Base-by-base conservation (phyloP, 2,888 invertebrate species). In the Homarus gammarus region DNA sequence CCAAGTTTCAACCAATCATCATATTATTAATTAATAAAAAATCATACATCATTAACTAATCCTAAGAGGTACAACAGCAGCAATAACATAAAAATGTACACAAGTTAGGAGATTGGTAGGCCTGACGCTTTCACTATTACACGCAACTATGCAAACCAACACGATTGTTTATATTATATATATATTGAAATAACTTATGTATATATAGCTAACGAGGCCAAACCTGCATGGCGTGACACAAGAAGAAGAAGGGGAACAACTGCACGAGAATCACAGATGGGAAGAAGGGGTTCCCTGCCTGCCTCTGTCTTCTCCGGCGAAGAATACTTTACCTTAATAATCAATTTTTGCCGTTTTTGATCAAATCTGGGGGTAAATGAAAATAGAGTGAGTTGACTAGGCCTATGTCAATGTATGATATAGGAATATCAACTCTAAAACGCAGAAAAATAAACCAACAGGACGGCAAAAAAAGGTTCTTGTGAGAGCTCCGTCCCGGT, bases 311-410 rank as follows among this genome's bases (percentile, higher is more conserved):
- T 56, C 77, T 64, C 85, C 77, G 85, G 22, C 85, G n/a, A n/a
- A n/a, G 77, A 85, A 85, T 85, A 85, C 85, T 85, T 85, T 85
- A 85, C 85, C 85, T 85, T 77, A n/a, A 61, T 33, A 77, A 40
- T 75, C 31, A 44, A 85, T 36, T 83, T 33, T n/a, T 44, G 77
- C n/a, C n/a, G n/a, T n/a, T n/a, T n/a, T n/a, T 40, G 64, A 77
- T 70, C 72, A 83, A 83, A 83, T 83, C 83, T 83, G 83, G 72
- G 83, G 83, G 82, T n/a, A 61, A 79, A 79, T 61, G 79, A 79
- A 79, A 79, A 79, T 56, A 79, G 79, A 61, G 61, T 79, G 79
- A 79, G 79, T 79, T 79, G 79, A 79, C 79, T 79, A 61, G n/a
- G 61, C 79, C 61, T 61, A 61, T 56, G 56, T 79, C 79, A 79